Percentiles rank a stretch among this genome's conserved stretches.
These are phyloP conservation scores for Drosophila mulleri DNA, from an alignment of 2,888 invertebrate genomes.

Conservation along the genomic window DNA sequence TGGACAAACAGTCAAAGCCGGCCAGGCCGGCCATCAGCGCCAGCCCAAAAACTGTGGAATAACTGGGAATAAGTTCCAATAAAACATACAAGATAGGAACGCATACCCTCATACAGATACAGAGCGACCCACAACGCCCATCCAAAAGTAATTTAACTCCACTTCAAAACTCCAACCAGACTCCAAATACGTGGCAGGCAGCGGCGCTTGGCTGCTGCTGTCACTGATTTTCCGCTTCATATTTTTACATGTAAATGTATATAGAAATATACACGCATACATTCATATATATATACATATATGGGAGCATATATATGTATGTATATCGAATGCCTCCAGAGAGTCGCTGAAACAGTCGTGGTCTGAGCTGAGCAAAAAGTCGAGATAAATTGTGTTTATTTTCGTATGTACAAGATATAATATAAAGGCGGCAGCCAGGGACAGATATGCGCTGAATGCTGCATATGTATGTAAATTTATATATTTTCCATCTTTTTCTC, in stretches of 20 bases:
- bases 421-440: constrained; percentile 59
- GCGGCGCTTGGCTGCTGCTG: constrained; percentile 66
- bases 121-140: constrained; percentile 35
- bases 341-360: constrained; percentile 39
- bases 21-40: constrained; percentile 37
- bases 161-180: constrained; percentile 71
- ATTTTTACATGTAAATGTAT: constrained; percentile 58
- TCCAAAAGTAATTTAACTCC: constrained; percentile 78
- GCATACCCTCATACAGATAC: constrained; percentile 24
- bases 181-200: constrained; percentile 51
- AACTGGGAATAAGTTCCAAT: constrained; percentile 71
- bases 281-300: constrained; percentile 11
- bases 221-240: constrained; percentile 79
- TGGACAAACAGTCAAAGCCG: constrained; percentile 61
- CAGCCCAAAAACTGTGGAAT: constrained; percentile 54
- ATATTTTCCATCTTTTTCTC: constrained; percentile 48
- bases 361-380: constrained; percentile 41
- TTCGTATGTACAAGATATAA: constrained; percentile 60
- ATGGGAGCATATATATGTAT: constrained; percentile 16
- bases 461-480: constrained; percentile 49
- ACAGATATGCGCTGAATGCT: constrained; percentile 57
- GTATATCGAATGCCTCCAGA: constrained; percentile 63
- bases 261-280: constrained; percentile 11
- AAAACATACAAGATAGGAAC: constrained; percentile 55
- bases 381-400: constrained; percentile 74